Conservation (phyloP, 2,797 vertebrate genomes). For the Chaunax sp. region DNA sequence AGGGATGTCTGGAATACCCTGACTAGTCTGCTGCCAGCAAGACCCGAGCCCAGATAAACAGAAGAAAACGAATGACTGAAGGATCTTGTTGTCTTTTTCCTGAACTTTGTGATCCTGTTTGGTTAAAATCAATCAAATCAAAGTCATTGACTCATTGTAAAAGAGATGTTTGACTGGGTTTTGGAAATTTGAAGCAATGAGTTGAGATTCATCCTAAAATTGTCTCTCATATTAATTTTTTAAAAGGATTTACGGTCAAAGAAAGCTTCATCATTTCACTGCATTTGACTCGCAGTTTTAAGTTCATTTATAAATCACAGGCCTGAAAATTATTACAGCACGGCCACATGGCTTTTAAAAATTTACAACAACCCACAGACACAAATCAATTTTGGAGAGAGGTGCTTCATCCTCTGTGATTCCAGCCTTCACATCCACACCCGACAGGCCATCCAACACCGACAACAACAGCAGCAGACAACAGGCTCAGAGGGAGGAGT, state of each 20-base stretch:
- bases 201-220: background rate
- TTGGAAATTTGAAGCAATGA: background rate
- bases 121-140: background rate
- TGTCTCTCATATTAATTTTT: background rate
- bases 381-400: background rate
- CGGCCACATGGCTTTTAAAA: background rate
- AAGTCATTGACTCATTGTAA: background rate
- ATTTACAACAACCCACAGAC: background rate
- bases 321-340: background rate
- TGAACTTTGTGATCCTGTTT: too few species aligned
- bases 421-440: background rate
- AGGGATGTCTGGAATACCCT: too few species aligned
- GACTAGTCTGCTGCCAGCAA: too few species aligned
- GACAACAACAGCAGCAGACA: conserved; percentile 9
- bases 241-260: background rate
- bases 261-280: background rate
- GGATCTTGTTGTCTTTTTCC: too few species aligned
- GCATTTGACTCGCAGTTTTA: background rate
- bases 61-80: too few species aligned
- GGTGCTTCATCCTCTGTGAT: conserved; percentile 11
- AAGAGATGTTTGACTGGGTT: too few species aligned
- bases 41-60: too few species aligned
- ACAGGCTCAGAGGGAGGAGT: conserved; percentile 37
- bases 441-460: conserved; percentile 39
- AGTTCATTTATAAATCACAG: conserved; percentile 8